A percentile compares a stretch with the other conserved stretches of the same genome.
Evolutionary conservation across 1,140 invertebrate species (phyloP).

Genomic region (Acromyrmex heyeri): DNA sequence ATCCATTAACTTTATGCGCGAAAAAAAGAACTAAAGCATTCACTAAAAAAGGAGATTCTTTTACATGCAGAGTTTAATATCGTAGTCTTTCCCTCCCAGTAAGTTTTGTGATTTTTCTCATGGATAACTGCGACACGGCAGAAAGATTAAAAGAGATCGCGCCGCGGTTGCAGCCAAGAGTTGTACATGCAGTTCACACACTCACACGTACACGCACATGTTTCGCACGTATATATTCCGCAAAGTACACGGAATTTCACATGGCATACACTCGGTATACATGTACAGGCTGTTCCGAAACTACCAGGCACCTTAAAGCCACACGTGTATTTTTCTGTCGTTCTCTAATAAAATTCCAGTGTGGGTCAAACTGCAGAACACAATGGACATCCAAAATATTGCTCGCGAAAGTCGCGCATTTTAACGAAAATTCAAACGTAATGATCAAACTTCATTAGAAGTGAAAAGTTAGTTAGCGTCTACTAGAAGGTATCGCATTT

Average conservation of each 20-base stretch:
- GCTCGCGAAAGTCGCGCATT: not conserved
- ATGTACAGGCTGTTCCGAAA: slow-evolving; percentile 56
- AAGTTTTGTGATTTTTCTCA: slow-evolving; percentile 16
- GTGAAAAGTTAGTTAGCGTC: not conserved
- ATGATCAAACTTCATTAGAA: not conserved
- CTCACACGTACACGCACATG: not conserved
- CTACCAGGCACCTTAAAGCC: slow-evolving; percentile 3
- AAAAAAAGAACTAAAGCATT: not conserved
- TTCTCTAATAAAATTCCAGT: not conserved
- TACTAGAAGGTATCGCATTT: slow-evolving; percentile 19
- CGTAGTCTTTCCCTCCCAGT: not conserved
- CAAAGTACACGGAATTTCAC: slow-evolving; percentile 15
- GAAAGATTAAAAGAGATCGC: slow-evolving; percentile 41
- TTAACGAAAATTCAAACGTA: not conserved
- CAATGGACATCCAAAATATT: slow-evolving; percentile 2
- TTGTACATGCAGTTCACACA: slow-evolving; percentile 35
- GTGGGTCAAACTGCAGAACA: not conserved
- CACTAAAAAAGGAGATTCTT: not conserved
- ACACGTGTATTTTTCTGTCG: not conserved
- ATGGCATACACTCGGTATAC: not conserved
- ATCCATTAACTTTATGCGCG: not conserved
- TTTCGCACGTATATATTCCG: slow-evolving; percentile 18
- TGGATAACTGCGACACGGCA: not conserved
- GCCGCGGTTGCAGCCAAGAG: slow-evolving; percentile 13
- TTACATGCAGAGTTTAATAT: slow-evolving; percentile 23